These are phyloP conservation scores for Drosophila fulvimacula DNA, from an alignment of 2,888 invertebrate genomes.

Conservation along the genomic window DNA sequence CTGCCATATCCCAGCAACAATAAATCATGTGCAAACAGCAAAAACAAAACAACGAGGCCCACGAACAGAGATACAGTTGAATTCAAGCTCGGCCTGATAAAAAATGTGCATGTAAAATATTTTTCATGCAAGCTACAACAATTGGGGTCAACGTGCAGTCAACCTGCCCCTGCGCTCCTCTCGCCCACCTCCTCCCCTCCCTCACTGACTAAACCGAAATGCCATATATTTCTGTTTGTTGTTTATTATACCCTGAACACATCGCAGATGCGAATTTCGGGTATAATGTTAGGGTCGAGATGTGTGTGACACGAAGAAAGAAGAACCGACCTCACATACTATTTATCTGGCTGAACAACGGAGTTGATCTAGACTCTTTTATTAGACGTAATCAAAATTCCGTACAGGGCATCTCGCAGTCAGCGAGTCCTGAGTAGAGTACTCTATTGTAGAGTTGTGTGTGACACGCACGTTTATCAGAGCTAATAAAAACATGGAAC, in stretches of 20 bases:
- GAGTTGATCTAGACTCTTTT: neutral
- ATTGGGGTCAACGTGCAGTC: conserved; percentile 68
- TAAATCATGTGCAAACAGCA: conserved; percentile 59
- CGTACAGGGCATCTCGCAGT: neutral
- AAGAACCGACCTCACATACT: neutral
- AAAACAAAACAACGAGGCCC: conserved; percentile 33
- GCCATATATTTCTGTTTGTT: conserved; percentile 27
- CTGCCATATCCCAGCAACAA: conserved; percentile 44
- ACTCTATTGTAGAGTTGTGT: too few species aligned
- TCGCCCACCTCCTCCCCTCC: neutral
- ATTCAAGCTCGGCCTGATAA: conserved; percentile 70
- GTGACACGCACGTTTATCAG: too few species aligned
- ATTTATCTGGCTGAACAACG: neutral
- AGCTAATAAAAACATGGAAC: too few species aligned
- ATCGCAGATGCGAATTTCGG: neutral
- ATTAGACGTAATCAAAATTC: too few species aligned
- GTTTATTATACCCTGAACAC: conserved; percentile 30
- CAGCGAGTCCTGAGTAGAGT: neutral
- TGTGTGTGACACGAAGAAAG: neutral
- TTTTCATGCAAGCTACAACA: conserved; percentile 52
- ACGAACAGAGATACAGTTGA: conserved; percentile 59
- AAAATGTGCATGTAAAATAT: conserved; percentile 75
- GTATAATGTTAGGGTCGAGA: neutral
- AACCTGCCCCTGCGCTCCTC: conserved; percentile 4
- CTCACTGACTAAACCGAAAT: conserved; percentile 3